Evolutionary conservation across 2,888 invertebrate species (phyloP).

Genomic region (Netelia melanura): DNA sequence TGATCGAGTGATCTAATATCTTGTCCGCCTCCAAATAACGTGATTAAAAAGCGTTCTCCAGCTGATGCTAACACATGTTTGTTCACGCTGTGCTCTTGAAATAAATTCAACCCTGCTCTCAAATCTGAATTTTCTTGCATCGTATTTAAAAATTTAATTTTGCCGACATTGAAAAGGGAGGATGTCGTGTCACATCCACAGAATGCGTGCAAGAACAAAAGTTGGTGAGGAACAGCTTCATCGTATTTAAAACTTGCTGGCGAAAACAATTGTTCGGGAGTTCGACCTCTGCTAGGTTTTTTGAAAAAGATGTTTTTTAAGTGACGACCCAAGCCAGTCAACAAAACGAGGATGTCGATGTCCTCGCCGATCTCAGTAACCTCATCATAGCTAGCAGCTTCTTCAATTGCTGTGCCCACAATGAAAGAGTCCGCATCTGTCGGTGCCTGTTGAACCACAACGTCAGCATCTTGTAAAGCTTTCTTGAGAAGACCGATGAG

Average conservation of each 20-base stretch:
- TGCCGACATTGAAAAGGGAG: constrained; percentile 23
- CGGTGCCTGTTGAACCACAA: constrained; percentile 53
- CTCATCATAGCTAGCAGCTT: constrained; percentile 32
- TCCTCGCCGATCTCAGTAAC: constrained; percentile 68
- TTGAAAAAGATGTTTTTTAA: constrained; percentile 57
- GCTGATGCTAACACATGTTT: too few relatives aligned
- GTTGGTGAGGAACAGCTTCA: constrained; percentile 43
- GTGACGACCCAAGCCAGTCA: constrained; percentile 54
- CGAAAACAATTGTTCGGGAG: constrained; percentile 35
- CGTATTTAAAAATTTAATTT: constrained; percentile 26
- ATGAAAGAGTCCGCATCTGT: constrained; percentile 61
- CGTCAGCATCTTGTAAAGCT: constrained; percentile 35
- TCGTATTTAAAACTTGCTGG: constrained; percentile 32
- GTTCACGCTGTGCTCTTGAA: too few relatives aligned
- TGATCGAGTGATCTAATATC: too few relatives aligned
- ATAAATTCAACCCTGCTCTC: too few relatives aligned
- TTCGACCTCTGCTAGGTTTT: constrained; percentile 61
- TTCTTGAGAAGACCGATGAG: constrained; percentile 40
- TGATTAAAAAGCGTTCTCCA: too few relatives aligned
- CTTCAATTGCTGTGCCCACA: constrained; percentile 39
- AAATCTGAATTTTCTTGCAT: too few relatives aligned
- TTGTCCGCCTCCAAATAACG: too few relatives aligned
- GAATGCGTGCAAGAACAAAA: constrained; percentile 67
- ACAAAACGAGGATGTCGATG: constrained; percentile 73
- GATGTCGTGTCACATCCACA: constrained; percentile 37